phyloP scores from a whole-genome alignment of 2,888 invertebrate species.

The Drosophila gaucha region DNA sequence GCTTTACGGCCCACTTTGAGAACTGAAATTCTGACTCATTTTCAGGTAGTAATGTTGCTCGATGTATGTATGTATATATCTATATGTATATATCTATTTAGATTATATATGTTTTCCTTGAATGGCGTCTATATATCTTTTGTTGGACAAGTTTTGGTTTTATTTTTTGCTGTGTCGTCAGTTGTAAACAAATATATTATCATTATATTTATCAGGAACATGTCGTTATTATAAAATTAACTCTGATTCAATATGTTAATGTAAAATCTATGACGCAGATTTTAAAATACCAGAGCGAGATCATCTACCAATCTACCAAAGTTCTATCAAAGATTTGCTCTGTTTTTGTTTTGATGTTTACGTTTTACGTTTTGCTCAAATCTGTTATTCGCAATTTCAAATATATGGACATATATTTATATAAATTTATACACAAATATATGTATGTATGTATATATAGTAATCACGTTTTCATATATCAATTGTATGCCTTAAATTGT shows the following conservation, averaged over 20 bases:
- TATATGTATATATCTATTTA: neutral
- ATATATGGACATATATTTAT: no score
- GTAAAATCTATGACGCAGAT: constrained; percentile 9
- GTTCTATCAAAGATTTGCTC: constrained; percentile 1
- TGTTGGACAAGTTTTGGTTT: constrained; percentile 36
- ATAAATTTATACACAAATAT: neutral
- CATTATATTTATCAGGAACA: no score
- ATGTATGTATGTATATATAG: neutral
- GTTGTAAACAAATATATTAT: constrained; percentile 32
- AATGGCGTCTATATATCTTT: constrained; percentile 31
- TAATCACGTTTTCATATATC: constrained; percentile 11
- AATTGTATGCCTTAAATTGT: constrained; percentile 19
- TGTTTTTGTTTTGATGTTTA: constrained; percentile 39
- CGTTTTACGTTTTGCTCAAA: constrained; percentile 21
- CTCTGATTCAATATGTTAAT: constrained; percentile 4
- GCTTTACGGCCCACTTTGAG: constrained; percentile 21
- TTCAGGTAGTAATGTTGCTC: constrained; percentile 15
- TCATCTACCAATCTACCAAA: neutral
- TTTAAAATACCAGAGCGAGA: neutral
- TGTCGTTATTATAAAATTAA: constrained; percentile 1
- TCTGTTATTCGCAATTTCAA: constrained; percentile 1
- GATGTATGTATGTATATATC: neutral
- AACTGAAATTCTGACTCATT: constrained; percentile 28
- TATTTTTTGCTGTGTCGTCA: neutral
- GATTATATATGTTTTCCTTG: constrained; percentile 19